Evolutionary conservation across 2,888 invertebrate genomes (phyloP).

Genomic region (Spilosoma lubricipeda): DNA sequence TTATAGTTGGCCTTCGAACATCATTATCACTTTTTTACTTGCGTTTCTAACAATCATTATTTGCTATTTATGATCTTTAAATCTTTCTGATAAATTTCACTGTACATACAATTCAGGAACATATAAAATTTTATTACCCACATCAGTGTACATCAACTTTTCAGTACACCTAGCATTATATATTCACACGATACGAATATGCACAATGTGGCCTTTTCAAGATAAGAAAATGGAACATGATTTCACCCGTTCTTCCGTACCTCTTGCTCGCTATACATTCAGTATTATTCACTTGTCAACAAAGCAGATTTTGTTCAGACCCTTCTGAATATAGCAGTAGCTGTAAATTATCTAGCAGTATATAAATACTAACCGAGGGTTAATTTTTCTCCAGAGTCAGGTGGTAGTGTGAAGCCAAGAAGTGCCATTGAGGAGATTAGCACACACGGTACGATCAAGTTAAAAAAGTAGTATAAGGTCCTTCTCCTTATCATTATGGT

Average conservation of each 20-base stretch:
- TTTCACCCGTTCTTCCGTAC: constrained; percentile 47
- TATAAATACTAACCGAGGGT: constrained; percentile 91
- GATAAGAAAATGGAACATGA: constrained; percentile 53
- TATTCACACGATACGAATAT: constrained; percentile 40
- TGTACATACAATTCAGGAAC: constrained; percentile 6
- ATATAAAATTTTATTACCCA: constrained; percentile 37
- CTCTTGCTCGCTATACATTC: constrained; percentile 31
- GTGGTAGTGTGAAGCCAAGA: constrained; percentile 98
- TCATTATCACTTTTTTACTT: background rate
- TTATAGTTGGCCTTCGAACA: too few relatives aligned
- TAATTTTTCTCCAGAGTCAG: constrained; percentile 98
- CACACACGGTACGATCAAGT: constrained; percentile 99
- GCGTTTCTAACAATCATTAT: background rate
- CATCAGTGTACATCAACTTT: constrained; percentile 40
- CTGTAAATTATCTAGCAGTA: constrained; percentile 23
- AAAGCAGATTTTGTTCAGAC: constrained; percentile 34
- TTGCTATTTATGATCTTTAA: background rate
- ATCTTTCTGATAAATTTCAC: background rate
- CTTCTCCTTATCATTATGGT: constrained; percentile 98
- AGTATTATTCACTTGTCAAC: constrained; percentile 46
- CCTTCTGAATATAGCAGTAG: constrained; percentile 25
- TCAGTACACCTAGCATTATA: constrained; percentile 24
- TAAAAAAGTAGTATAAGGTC: constrained; percentile 99
- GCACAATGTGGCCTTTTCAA: constrained; percentile 48
- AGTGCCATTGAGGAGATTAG: constrained; percentile 99